Percentiles rank a stretch among this genome's conserved stretches.
These are phyloP conservation scores for Athrips mouffetella DNA, from an alignment of 2,888 invertebrate species.

Conservation along the genomic window DNA sequence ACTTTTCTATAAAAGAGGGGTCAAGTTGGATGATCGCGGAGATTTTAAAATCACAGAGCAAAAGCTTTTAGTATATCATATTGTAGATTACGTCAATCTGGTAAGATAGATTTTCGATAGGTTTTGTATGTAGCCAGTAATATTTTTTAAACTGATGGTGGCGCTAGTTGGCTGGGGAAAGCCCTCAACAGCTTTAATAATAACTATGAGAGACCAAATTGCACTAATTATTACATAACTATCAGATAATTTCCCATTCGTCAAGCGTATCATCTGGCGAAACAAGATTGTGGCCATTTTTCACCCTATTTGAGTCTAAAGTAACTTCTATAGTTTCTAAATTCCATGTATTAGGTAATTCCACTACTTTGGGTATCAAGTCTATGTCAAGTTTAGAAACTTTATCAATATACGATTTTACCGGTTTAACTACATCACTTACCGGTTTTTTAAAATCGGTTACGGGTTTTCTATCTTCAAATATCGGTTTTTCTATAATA, in stretches of 20 bases:
- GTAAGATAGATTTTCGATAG: too few species aligned
- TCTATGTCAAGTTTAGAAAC: conserved; percentile 34
- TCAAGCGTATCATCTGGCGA: conserved; percentile 66
- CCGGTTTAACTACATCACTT: not conserved
- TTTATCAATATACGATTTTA: conserved; percentile 3
- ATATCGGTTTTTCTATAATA: conserved; percentile 19
- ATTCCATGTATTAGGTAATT: conserved; percentile 80
- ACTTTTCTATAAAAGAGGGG: too few species aligned
- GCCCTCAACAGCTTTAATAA: too few species aligned
- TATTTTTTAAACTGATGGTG: too few species aligned
- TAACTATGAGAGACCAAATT: too few species aligned
- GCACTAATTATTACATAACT: conserved; percentile 10
- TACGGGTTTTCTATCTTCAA: conserved; percentile 17
- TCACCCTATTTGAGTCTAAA: conserved; percentile 48
- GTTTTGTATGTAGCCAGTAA: too few species aligned
- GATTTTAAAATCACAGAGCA: too few species aligned
- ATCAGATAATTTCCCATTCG: conserved; percentile 72
- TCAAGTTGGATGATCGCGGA: too few species aligned
- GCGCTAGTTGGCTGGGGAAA: too few species aligned
- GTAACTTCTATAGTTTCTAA: conserved; percentile 68
- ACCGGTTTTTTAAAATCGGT: conserved; percentile 17
- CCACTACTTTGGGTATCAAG: conserved; percentile 68
- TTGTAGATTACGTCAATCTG: too few species aligned
- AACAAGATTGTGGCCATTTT: conserved; percentile 36
- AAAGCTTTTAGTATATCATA: too few species aligned